Conservation (phyloP, 2,797 vertebrate species). For the Lepidocolaptes lacrymiger region DNA sequence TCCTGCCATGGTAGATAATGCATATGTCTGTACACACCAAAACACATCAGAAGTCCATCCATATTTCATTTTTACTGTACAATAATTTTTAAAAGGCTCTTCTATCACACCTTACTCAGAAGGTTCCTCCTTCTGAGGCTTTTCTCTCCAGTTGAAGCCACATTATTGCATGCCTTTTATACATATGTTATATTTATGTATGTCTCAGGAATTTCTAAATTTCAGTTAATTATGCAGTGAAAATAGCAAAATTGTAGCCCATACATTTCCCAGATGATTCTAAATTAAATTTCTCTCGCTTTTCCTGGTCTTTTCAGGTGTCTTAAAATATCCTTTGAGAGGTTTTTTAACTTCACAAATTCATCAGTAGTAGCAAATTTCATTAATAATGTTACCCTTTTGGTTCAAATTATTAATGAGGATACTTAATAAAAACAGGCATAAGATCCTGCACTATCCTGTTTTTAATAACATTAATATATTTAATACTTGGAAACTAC, state of each 20-base stretch:
- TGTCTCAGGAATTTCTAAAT: not conserved
- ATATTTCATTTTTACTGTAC: not conserved
- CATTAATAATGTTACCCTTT: not conserved
- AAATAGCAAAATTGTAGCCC: not conserved
- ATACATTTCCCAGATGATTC: not conserved
- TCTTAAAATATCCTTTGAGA: not conserved
- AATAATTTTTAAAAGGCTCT: not conserved
- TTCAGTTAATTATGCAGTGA: not conserved
- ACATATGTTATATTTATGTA: not conserved
- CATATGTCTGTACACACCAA: not conserved
- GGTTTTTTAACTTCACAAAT: not conserved
- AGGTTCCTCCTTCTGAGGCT: not conserved
- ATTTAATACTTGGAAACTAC: slow-evolving; percentile 15
- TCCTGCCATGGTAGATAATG: not conserved
- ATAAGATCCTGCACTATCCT: not conserved
- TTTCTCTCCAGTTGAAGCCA: not conserved
- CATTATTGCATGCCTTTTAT: not conserved
- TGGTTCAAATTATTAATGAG: slow-evolving; percentile 14
- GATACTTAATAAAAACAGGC: slow-evolving; percentile 1
- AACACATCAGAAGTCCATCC: not conserved
- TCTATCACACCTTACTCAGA: not conserved
- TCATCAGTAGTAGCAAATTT: not conserved
- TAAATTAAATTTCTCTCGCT: not conserved
- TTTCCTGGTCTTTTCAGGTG: not conserved
- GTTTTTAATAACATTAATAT: not conserved